Evolutionary conservation across 2,888 invertebrate species (phyloP), one percentile per base, ranked within the genome.

Genomic region (Kuschelorhynchus macadamiae): DNA sequence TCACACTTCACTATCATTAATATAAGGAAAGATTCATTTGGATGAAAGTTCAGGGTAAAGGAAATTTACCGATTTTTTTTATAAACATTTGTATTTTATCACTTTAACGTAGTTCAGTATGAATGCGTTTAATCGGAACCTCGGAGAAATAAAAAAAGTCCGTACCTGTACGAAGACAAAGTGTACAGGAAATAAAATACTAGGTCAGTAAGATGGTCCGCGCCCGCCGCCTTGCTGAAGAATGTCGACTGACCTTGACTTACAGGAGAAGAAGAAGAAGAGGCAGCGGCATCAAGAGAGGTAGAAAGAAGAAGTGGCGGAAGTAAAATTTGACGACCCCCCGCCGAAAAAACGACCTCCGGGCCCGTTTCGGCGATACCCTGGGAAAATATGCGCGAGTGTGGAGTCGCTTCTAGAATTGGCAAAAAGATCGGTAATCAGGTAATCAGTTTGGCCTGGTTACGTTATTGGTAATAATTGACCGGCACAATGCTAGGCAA

Each of bases 211-310:
- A 77, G 76, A 75, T 77, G 77, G 76, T 76, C 76, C 74, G 71
- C 73, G 72, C 70, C 73, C 70, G 74, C 76, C 74, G 71, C 73
- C n/a, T n/a, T n/a, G 44, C 66, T 71, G 73, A 75, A 77, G 79
- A 79, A 79, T 79, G 79, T 76, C 67, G 75, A 71, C 73, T 79
- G 79, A 78, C 80, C 80, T 79, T 80, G 79, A 79, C 80, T 75
- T 64, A 67, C 14, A 55, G 32, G 53, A 61, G 50, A 39, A 52
- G 44, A 52, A 21, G 46, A 46, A 46, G 20, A 16, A 60, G 60
- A 49, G 42, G 56, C 20, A 56, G 30, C 41, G 20, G 56, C n/a
- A n/a, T n/a, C n/a, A 25, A 17, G 57, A 17, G 41, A 18, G 14
- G 20, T 20, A 4, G 17, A 9, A n/a, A 53, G 25, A 52, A 46